phyloP scores from a whole-genome alignment of 2,888 invertebrate genomes.

The Nebria salina region DNA sequence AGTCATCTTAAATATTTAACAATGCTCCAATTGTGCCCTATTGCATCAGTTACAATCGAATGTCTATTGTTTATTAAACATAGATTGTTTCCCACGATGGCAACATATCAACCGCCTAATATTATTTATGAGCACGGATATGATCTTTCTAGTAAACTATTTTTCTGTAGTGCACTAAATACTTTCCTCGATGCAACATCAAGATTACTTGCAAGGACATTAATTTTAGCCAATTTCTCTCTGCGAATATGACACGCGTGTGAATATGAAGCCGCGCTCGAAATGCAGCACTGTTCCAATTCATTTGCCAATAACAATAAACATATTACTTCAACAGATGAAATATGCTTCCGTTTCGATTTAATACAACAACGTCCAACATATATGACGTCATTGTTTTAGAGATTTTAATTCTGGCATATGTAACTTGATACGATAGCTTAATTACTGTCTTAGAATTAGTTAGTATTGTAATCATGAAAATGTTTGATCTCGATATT shows the following conservation, averaged over 20 bases:
- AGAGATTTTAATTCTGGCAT: too few species aligned
- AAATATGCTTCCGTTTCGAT: background rate
- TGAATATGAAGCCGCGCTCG: background rate
- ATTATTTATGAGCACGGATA: conserved; percentile 39
- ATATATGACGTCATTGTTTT: too few species aligned
- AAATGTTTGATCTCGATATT: too few species aligned
- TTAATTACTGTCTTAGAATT: too few species aligned
- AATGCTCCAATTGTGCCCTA: background rate
- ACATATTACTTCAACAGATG: background rate
- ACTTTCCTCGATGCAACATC: conserved; percentile 19
- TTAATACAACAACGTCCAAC: too few species aligned
- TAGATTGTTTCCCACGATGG: conserved; percentile 5
- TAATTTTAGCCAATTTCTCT: conserved; percentile 13
- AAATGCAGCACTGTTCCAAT: background rate
- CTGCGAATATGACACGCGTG: conserved; percentile 10
- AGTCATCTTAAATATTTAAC: background rate
- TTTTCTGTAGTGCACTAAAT: background rate
- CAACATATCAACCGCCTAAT: conserved; percentile 18
- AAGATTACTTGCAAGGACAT: conserved; percentile 8
- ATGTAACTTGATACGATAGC: too few species aligned
- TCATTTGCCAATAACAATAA: conserved; percentile 5
- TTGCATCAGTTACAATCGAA: background rate
- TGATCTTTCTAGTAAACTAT: conserved; percentile 34
- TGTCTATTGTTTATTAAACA: background rate
- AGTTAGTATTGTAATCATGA: too few species aligned